These are phyloP conservation scores for Mya arenaria DNA, from an alignment of 1,140 invertebrate genomes.

Conservation along the genomic window DNA sequence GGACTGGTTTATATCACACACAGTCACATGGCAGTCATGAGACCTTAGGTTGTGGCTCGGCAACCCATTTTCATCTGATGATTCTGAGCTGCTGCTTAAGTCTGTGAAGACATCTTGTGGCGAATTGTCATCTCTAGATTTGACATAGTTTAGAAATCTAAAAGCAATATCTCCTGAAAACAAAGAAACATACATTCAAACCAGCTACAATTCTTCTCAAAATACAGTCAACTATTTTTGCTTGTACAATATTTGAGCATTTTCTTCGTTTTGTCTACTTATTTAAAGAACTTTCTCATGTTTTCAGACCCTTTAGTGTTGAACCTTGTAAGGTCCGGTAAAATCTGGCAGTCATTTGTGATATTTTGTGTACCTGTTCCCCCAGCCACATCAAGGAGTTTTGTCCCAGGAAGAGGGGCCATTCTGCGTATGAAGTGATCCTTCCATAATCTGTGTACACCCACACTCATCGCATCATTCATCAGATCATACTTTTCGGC, in stretches of 20 bases:
- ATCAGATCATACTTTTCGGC: conserved; percentile 97
- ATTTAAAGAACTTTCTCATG: too few relatives aligned
- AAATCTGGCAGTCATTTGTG: too few relatives aligned
- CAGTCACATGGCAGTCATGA: conserved; percentile 85
- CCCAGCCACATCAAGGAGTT: conserved; percentile 96
- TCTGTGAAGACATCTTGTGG: neutral
- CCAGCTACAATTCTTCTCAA: too few relatives aligned
- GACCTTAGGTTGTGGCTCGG: neutral
- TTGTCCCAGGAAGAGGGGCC: conserved; percentile 88
- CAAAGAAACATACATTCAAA: too few relatives aligned
- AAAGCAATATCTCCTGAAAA: conserved; percentile 82
- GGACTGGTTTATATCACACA: conserved; percentile 96
- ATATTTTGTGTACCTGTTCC: conserved; percentile 94
- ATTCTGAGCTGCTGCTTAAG: conserved; percentile 41
- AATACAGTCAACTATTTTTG: too few relatives aligned
- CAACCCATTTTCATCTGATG: conserved; percentile 54
- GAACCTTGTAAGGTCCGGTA: too few relatives aligned
- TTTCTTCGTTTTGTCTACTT: too few relatives aligned
- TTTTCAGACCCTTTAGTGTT: too few relatives aligned
- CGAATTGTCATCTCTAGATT: conserved; percentile 1
- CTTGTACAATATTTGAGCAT: too few relatives aligned
- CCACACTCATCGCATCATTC: conserved; percentile 99
- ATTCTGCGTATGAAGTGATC: conserved; percentile 94
- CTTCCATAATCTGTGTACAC: conserved; percentile 98
- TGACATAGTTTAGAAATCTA: conserved; percentile 78